phyloP scores from a whole-genome alignment of 1,140 invertebrate genomes.

The Microplitis mediator region DNA sequence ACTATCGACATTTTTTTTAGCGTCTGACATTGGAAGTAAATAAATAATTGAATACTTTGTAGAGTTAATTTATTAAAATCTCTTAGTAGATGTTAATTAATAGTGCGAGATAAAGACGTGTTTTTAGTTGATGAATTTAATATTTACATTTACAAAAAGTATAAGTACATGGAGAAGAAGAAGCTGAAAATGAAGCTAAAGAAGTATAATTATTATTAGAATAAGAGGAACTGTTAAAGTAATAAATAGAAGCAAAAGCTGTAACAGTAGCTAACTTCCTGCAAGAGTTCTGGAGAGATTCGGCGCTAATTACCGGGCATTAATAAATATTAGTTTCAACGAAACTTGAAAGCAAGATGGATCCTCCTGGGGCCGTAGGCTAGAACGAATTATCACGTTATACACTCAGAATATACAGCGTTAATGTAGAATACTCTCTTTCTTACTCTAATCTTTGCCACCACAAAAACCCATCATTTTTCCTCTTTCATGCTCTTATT shows the following conservation, averaged over 20 bases:
- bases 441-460: background rate
- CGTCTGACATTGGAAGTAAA: no score
- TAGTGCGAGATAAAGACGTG: no score
- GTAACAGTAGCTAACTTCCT: conserved; percentile 10
- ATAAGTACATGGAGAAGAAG: background rate
- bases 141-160: background rate
- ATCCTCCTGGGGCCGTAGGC: background rate
- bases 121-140: no score
- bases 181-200: background rate
- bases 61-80: no score
- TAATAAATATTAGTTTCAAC: conserved; percentile 27
- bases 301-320: conserved; percentile 22
- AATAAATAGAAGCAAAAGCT: background rate
- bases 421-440: background rate
- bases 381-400: background rate
- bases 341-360: conserved; percentile 9
- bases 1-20: no score
- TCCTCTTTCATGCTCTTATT: background rate
- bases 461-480: background rate
- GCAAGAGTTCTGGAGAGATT: background rate
- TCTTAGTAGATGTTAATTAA: no score
- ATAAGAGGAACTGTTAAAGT: background rate
- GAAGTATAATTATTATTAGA: background rate
- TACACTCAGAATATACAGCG: background rate
- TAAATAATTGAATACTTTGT: no score